Base-by-base conservation (phyloP, 2,797 vertebrate species). In the Megalops cyprinoides region DNA sequence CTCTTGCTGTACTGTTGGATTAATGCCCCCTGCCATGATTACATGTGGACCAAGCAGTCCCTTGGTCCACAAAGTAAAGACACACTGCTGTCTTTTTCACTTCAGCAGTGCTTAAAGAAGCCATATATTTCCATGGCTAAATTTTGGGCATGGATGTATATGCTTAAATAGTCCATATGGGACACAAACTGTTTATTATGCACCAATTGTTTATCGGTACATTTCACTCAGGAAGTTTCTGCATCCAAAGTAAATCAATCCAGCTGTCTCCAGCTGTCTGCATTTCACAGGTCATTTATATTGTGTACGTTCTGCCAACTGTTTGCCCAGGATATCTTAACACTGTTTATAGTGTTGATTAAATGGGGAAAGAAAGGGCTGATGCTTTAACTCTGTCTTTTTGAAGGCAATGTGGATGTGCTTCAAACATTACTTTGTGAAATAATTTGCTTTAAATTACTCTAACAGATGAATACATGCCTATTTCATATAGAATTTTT, bases 261-360 rank as follows among this genome's bases (percentile, higher is more conserved):
- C 55, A 60, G 53, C 31, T 80, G 55, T 62, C 39, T 6, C n/a
- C 76, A 48, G n/a, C n/a, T n/a, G n/a, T 71, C 39, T 69, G 10
- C 14, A 65, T 65, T 53, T 53, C 51, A 53, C 51, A 53, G 10
- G 51, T 65, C 49, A 10, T 53, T 69, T 15, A 69, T 34, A 69
- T 37, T 23, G 65, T 37, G 37, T 2, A 69, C 42, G 15, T 39
- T 69, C 15, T 69, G 65, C 37, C 37, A 71, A 39, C 67, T 42
- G 67, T 71, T 44, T 71, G 37, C 31, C 60, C 65, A 2, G 31
- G 49, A 53, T 53, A 53, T 12, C 3, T 53, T 53, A 10, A 53
- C 18, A 60, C 34, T 65, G 25, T 31, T 65, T 20, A 28, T 60
- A 9, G 28, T 25, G 4, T 1, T 60, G 23, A 31, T 60, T 60